Evolutionary conservation across 2,888 invertebrate genomes (phyloP).

Genomic region (Trichacis sp.): DNA sequence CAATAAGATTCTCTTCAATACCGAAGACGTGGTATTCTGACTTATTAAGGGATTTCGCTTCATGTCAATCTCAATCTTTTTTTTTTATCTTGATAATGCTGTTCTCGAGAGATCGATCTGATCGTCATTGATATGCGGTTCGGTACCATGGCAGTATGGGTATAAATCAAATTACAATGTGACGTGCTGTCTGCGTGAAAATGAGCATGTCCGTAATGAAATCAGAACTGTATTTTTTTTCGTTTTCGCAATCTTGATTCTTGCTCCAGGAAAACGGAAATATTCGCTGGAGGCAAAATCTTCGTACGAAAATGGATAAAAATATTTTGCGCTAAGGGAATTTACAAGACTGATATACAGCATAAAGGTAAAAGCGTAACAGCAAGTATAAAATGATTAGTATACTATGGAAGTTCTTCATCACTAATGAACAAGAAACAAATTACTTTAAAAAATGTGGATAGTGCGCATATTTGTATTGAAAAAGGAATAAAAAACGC

Average conservation of each 20-base stretch:
- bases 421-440: no score
- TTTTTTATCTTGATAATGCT: conserved; percentile 34
- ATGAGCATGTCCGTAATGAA: conserved; percentile 25
- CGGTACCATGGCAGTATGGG: conserved; percentile 29
- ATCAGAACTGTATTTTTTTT: conserved; percentile 39
- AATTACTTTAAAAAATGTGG: no score
- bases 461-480: no score
- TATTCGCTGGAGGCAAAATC: no score
- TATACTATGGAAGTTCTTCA: no score
- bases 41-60: conserved; percentile 22
- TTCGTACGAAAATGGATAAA: no score
- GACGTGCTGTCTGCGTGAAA: conserved; percentile 30
- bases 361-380: no score
- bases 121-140: conserved; percentile 40
- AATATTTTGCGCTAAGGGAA: no score
- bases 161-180: conserved; percentile 41
- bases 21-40: conserved; percentile 1
- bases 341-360: no score
- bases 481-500: no score
- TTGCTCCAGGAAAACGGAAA: conserved; percentile 28
- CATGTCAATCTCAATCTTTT: conserved; percentile 37
- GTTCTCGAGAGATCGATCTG: conserved; percentile 28
- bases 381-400: no score
- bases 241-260: conserved; percentile 35
- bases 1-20: neutral